phyloP scores from a whole-genome alignment of 2,113 vertebrate genomes.

The Rhabdomys dilectus region DNA sequence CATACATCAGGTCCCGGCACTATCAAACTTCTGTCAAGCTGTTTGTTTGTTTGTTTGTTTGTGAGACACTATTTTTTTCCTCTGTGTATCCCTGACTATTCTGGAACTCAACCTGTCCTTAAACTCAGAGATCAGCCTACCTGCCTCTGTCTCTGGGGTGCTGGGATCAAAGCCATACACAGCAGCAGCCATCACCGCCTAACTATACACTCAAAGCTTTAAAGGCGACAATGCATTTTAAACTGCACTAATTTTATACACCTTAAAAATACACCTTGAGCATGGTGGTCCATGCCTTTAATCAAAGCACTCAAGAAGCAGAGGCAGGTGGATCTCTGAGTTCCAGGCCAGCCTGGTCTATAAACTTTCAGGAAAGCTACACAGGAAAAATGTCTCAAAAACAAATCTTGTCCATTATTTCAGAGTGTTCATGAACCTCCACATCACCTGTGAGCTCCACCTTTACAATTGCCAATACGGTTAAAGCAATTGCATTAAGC shows the following conservation, averaged over 20 bases:
- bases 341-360: neutral
- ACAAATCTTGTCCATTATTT: neutral
- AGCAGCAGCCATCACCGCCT: too few relatives aligned
- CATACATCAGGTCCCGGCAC: neutral
- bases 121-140: neutral
- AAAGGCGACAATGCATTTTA: neutral
- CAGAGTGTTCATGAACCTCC: neutral
- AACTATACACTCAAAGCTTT: neutral
- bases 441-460: neutral
- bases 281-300: neutral
- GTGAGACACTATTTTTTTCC: neutral
- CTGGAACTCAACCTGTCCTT: neutral
- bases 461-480: neutral
- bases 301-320: neutral
- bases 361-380: neutral
- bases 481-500: constrained; percentile 17
- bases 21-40: neutral
- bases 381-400: neutral
- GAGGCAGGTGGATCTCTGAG: neutral
- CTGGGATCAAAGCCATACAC: neutral
- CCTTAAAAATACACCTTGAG: neutral
- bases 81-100: neutral
- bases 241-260: neutral
- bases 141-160: too few relatives aligned
- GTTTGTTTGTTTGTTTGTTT: neutral